Evolutionary conservation across 2,113 vertebrate species (phyloP).

Genomic region (Phainopepla nitens): DNA sequence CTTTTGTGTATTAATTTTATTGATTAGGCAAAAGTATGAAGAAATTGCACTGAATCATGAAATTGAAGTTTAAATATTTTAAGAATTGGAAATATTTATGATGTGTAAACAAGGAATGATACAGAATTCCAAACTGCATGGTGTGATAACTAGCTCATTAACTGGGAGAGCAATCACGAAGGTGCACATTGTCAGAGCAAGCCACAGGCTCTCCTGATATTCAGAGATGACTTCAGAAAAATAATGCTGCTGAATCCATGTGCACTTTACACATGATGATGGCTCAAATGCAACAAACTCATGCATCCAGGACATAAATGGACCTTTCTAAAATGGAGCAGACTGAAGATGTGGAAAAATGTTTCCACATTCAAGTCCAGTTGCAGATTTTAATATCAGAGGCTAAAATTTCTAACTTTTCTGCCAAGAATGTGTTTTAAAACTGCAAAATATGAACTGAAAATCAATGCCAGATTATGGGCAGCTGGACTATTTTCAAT

Average conservation of each 20-base stretch:
- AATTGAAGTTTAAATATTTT: not conserved
- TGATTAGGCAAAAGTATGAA: not conserved
- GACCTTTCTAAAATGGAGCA: not conserved
- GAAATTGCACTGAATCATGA: not conserved
- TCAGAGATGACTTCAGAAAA: not conserved
- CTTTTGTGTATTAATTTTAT: not conserved
- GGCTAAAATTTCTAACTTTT: not conserved
- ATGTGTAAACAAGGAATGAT: not conserved
- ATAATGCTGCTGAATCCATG: rapidly evolving
- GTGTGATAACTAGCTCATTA: not conserved
- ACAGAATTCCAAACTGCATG: not conserved
- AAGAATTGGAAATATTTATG: not conserved
- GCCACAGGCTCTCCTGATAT: not conserved
- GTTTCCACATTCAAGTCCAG: not conserved
- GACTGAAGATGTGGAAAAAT: not conserved
- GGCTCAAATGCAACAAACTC: not conserved
- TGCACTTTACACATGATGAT: not conserved
- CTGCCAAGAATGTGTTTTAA: constrained; percentile 15
- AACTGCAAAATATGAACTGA: constrained; percentile 4
- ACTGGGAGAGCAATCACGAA: not conserved
- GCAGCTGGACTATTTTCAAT: not conserved
- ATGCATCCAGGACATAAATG: not conserved
- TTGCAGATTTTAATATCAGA: constrained; percentile 2
- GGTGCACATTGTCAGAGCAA: not conserved
- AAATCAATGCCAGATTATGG: constrained; percentile 27